Evolutionary conservation across 2,888 invertebrate genomes (phyloP).

Genomic region (Timema cristinae): DNA sequence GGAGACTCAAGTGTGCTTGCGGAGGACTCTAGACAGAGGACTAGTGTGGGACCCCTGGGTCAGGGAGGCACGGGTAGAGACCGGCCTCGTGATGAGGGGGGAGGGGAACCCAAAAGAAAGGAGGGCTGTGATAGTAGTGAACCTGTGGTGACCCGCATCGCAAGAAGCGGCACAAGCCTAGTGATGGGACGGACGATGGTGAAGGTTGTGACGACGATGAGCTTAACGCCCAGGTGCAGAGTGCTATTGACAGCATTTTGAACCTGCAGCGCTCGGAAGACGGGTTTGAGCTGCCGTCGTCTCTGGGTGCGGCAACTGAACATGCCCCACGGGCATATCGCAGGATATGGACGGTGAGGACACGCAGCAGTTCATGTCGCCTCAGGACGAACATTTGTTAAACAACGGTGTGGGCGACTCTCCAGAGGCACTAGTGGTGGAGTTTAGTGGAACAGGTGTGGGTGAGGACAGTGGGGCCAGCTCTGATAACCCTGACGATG

Average conservation of each 20-base stretch:
- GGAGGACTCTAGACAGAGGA: slow-evolving; percentile 11
- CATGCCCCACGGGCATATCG: slow-evolving; percentile 10
- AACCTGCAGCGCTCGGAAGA: slow-evolving; percentile 58
- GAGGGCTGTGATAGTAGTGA: slow-evolving; percentile 26
- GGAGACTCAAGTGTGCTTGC: slow-evolving; percentile 8
- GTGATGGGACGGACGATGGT: slow-evolving; percentile 6
- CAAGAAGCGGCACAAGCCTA: slow-evolving; percentile 26
- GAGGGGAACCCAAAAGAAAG: slow-evolving; percentile 24
- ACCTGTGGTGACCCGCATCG: slow-evolving; percentile 16
- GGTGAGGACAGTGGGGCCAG: slow-evolving; percentile 36
- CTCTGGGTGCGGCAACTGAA: slow-evolving; percentile 15
- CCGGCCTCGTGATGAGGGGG: slow-evolving; percentile 29
- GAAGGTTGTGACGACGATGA: slow-evolving; percentile 50
- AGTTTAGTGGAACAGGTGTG: background rate
- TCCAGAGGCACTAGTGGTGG: background rate
- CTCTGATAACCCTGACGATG: slow-evolving; percentile 31
- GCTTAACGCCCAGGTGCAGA: slow-evolving; percentile 72
- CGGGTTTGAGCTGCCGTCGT: slow-evolving; percentile 27
- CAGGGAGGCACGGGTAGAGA: slow-evolving; percentile 6
- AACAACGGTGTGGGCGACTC: background rate
- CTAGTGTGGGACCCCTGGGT: background rate
- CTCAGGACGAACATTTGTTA: background rate
- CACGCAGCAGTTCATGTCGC: slow-evolving; percentile 5
- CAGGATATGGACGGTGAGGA: slow-evolving; percentile 19
- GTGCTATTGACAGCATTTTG: slow-evolving; percentile 73